Evolutionary conservation across 2,888 invertebrate species (phyloP).

Genomic region (Mongoloraphidia duomilia): DNA sequence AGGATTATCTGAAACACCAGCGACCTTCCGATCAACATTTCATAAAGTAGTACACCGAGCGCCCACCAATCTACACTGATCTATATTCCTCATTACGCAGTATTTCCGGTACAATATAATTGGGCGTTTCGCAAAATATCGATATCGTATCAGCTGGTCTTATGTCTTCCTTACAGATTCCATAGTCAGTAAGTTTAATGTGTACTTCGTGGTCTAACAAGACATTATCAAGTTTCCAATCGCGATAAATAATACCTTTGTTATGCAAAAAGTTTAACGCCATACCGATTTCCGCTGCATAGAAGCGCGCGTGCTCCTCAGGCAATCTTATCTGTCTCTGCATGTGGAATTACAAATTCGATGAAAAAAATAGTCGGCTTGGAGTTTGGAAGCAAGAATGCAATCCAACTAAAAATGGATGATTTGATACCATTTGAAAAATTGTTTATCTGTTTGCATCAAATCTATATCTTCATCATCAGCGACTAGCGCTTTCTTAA

Average conservation of each 20-base stretch:
- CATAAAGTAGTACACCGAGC: slow-evolving; percentile 90
- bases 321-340: slow-evolving; percentile 55
- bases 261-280: slow-evolving; percentile 52
- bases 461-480: slow-evolving; percentile 94
- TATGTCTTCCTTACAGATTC: slow-evolving; percentile 53
- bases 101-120: slow-evolving; percentile 56
- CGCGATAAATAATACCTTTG: slow-evolving; percentile 48
- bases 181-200: slow-evolving; percentile 54
- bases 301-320: slow-evolving; percentile 51
- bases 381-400: slow-evolving; percentile 99
- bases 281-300: slow-evolving; percentile 50
- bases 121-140: slow-evolving; percentile 44
- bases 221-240: slow-evolving; percentile 48
- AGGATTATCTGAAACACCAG: slow-evolving; percentile 91
- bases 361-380: slow-evolving; percentile 76
- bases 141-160: slow-evolving; percentile 41
- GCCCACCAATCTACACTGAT: slow-evolving; percentile 97
- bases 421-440: slow-evolving; percentile 98
- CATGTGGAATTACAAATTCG: slow-evolving; percentile 91
- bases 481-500: slow-evolving; percentile 63
- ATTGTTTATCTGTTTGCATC: slow-evolving; percentile 99
- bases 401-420: slow-evolving; percentile 96
- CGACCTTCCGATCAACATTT: slow-evolving; percentile 97
- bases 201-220: slow-evolving; percentile 51
- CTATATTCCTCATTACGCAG: slow-evolving; percentile 37